These are phyloP conservation scores for Anas acuta DNA, from an alignment of 2,797 vertebrate genomes.

Conservation along the genomic window DNA sequence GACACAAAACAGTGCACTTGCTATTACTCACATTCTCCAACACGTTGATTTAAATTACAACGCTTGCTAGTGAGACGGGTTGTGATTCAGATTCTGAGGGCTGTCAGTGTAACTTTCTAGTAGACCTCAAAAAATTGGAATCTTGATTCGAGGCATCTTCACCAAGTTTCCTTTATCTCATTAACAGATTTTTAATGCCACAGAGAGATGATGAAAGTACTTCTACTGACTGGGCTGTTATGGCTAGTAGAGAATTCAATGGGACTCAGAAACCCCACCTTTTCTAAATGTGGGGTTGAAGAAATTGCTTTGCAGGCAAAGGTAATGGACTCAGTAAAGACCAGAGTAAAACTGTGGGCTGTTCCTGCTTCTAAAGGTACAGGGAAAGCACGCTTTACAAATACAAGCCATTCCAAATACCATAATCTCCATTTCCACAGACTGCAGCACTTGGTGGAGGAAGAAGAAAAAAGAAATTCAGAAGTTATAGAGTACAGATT, in stretches of 20 bases:
- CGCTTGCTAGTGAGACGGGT: not conserved
- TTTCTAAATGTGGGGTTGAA: not conserved
- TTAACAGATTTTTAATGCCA: not conserved
- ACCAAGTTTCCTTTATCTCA: not conserved
- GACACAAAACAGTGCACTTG: not conserved
- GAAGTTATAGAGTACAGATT: not conserved
- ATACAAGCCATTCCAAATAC: not conserved
- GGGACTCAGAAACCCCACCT: not conserved
- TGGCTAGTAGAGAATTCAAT: not conserved
- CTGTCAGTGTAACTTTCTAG: not conserved
- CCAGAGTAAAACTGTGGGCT: not conserved
- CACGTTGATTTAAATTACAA: not conserved
- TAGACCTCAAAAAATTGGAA: not conserved
- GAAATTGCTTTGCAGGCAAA: not conserved
- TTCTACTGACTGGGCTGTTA: not conserved
- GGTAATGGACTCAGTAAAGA: not conserved
- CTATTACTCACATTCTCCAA: not conserved
- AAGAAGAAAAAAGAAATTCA: not conserved
- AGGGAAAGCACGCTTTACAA: not conserved
- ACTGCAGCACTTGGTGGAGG: not conserved
- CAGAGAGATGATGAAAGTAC: not conserved
- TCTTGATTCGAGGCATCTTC: not conserved
- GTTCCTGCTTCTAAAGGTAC: not conserved
- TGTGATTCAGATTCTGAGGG: not conserved
- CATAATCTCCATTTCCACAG: not conserved